phyloP scores from a whole-genome alignment of 2,888 invertebrate species.

The Pecten maximus region DNA sequence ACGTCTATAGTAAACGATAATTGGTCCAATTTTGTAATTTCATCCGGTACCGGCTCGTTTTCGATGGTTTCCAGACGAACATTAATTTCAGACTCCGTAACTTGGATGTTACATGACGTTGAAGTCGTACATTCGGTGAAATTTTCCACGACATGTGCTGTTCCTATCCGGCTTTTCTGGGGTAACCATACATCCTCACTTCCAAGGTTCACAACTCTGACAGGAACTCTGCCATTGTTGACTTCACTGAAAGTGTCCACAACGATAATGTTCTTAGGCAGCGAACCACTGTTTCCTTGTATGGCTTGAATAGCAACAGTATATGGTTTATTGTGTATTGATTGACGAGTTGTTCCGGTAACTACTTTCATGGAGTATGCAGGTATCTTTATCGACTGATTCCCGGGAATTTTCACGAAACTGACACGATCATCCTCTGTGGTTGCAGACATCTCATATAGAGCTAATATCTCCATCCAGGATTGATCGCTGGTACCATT shows the following conservation, averaged over 20 bases:
- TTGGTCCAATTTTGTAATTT: not conserved
- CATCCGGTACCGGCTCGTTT: not conserved
- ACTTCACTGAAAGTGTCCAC: constrained; percentile 46
- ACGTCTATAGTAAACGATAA: constrained; percentile 41
- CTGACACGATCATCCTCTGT: no score
- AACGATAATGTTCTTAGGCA: constrained; percentile 45
- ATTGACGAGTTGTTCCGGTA: constrained; percentile 36
- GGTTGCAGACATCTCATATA: no score
- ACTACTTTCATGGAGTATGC: constrained; percentile 48
- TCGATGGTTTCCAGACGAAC: constrained; percentile 34
- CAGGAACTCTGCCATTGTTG: constrained; percentile 39
- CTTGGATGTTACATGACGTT: constrained; percentile 28
- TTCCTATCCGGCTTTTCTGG: constrained; percentile 50
- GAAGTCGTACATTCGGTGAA: constrained; percentile 7
- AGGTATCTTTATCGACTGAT: no score
- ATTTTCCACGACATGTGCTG: constrained; percentile 40
- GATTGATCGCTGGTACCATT: no score
- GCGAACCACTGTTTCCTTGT: constrained; percentile 37
- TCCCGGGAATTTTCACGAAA: no score
- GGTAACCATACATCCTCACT: constrained; percentile 46
- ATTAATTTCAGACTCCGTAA: constrained; percentile 40
- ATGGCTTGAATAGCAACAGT: constrained; percentile 42
- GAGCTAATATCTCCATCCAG: no score
- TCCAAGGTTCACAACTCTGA: constrained; percentile 47
- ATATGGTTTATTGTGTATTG: constrained; percentile 31